Base-by-base conservation (phyloP, 2,888 invertebrate species). In the Norana najaformis region DNA sequence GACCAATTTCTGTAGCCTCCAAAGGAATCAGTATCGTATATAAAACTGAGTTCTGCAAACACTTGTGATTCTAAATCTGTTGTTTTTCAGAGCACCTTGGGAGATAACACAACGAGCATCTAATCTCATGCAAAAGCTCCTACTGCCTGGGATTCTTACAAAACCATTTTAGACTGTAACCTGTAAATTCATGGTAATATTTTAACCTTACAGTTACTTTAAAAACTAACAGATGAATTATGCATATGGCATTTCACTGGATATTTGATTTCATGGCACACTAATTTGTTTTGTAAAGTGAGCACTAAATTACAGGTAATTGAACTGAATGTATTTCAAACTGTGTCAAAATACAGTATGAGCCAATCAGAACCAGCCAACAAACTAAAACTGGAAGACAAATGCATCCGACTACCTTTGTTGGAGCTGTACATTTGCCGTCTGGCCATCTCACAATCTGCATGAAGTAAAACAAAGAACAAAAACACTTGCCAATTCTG, bases 361-460 rank as follows among this genome's bases (percentile, higher is more conserved):
- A 69, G 69, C n/a, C 11, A 69, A 69, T 69, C 5, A 69, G 69
- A 69, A 69, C 8, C 13, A n/a, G 30, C n/a, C n/a, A n/a, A 47
- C 3, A 23, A 20, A 47, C 20, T 5, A 69, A 69, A 41, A 13
- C 30, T 23, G 2, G 47, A 47, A 47, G 23, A 47, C 47, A 47
- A 47, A 69, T 13, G 8, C 69, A 69, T 69, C 11, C n/a, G 37
- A n/a, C 37, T 88, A 94, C 94, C 92, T 95, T 96, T 53, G 95
- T 95, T n/a, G 97, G 97, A 1, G 95, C 91, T 11, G 95, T 95
- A 93, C 96, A 96, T 94, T 95, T 96, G 93, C 96, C 96, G 94
- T 95, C 96, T 93, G 95, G 96, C 94, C 97, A 97, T 20, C 96
- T 95, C 5, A 97, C 95, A 90, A 92, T 92, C 94, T 94, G 92